A percentile compares a stretch with the other conserved stretches of the same genome.
These are phyloP conservation scores for Chelonus insularis DNA, from an alignment of 1,140 invertebrate species.

Conservation along the genomic window DNA sequence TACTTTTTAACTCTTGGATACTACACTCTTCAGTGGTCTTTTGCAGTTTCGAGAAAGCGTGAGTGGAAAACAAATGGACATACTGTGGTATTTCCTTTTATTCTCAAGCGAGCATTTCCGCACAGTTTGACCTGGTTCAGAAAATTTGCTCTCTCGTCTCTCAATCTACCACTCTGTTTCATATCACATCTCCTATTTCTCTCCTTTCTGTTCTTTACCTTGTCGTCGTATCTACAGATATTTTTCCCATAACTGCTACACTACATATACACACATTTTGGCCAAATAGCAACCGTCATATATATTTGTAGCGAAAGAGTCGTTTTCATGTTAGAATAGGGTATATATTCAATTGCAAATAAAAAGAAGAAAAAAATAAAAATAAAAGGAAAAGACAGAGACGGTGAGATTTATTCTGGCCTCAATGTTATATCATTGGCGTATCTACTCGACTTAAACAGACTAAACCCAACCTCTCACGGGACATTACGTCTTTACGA, in stretches of 20 bases:
- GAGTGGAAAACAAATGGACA: conserved; percentile 20
- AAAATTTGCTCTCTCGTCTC: conserved; percentile 34
- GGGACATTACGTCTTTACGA: conserved; percentile 53
- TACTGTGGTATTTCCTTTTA: conserved; percentile 33
- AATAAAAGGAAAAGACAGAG: neutral
- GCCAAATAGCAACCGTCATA: too few species aligned
- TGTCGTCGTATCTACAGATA: too few species aligned
- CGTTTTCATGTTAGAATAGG: too few species aligned
- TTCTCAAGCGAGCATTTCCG: conserved; percentile 37
- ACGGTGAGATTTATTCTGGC: too few species aligned
- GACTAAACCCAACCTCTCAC: conserved; percentile 31
- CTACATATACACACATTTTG: too few species aligned
- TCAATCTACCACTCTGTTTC: conserved; percentile 6
- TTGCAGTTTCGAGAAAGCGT: conserved; percentile 1
- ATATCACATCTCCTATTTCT: conserved; percentile 15
- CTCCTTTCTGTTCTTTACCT: neutral
- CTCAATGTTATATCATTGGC: neutral
- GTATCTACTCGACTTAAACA: conserved; percentile 6
- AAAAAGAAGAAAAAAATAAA: neutral
- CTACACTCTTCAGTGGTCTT: neutral
- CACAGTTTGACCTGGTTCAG: conserved; percentile 40
- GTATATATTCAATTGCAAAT: too few species aligned
- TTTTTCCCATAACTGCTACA: too few species aligned
- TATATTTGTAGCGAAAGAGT: too few species aligned
- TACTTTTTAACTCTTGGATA: neutral